Evolutionary conservation across 2,797 vertebrate species (phyloP).

Genomic region (Melanotaenia trifasciata): DNA sequence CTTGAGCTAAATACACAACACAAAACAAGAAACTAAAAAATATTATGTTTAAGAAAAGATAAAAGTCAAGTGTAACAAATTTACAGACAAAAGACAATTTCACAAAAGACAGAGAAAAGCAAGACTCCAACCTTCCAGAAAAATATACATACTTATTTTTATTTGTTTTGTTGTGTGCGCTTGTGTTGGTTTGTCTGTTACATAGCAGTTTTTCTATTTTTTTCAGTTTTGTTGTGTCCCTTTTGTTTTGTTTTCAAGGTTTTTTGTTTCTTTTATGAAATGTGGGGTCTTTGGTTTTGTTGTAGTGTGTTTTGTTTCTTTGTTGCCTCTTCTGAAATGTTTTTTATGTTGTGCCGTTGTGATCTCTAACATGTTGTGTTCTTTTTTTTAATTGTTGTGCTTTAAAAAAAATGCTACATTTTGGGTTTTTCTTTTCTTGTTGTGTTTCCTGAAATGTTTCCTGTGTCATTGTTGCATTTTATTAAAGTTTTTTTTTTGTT

Average conservation of each 20-base stretch:
- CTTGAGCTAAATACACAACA: not conserved
- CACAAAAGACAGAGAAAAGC: not conserved
- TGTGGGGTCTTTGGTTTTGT: not conserved
- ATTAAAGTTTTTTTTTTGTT: not conserved
- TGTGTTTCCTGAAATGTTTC: not conserved
- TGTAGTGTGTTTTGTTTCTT: not conserved
- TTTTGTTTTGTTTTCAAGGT: not conserved
- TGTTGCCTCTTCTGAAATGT: not conserved
- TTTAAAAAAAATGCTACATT: not conserved
- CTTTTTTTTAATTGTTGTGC: not conserved
- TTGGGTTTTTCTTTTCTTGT: not conserved
- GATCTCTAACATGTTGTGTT: not conserved
- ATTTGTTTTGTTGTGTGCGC: not conserved
- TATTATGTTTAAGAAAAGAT: not conserved
- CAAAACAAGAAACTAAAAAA: not conserved
- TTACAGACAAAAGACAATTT: not conserved
- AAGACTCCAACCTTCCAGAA: not conserved
- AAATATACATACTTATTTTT: not conserved
- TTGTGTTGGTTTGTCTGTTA: not conserved
- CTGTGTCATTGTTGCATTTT: not conserved
- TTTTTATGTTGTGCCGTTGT: not conserved
- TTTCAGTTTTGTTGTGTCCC: not conserved
- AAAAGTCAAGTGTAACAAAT: not conserved
- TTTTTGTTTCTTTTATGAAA: not conserved
- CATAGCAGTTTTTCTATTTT: not conserved